Evolutionary conservation across 2,888 invertebrate species (phyloP).

Genomic region (Gymnoscelis rufifasciata): DNA sequence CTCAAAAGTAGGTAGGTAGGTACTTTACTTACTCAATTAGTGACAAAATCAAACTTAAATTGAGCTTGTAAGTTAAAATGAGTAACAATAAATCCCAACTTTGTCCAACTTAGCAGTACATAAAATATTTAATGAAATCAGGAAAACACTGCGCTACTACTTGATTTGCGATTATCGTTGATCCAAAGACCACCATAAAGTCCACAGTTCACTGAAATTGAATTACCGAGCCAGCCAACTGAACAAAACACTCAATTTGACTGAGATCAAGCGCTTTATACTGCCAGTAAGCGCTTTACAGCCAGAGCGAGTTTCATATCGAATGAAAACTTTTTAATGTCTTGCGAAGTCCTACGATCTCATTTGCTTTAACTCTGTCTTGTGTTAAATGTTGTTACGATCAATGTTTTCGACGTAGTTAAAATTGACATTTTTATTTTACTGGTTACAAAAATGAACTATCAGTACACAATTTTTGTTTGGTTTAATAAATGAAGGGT

Average conservation of each 20-base stretch:
- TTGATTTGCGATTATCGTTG: slow-evolving; percentile 8
- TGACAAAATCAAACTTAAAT: too few relatives aligned
- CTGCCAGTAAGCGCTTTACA: slow-evolving; percentile 24
- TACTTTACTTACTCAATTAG: too few relatives aligned
- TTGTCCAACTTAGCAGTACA: too few relatives aligned
- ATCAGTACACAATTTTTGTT: too few relatives aligned
- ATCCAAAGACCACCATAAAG: slow-evolving; percentile 3
- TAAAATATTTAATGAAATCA: too few relatives aligned
- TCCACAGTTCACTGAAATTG: slow-evolving; percentile 28
- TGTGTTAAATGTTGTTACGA: not conserved
- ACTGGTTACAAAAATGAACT: too few relatives aligned
- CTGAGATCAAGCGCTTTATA: slow-evolving; percentile 43
- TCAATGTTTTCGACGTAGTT: not conserved
- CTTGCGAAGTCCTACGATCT: slow-evolving; percentile 1
- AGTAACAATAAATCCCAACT: too few relatives aligned
- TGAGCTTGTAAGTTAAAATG: too few relatives aligned
- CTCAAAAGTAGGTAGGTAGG: too few relatives aligned
- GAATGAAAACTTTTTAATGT: slow-evolving; percentile 17
- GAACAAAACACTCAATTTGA: slow-evolving; percentile 59
- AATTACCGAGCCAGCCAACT: slow-evolving; percentile 38
- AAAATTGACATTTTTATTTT: not conserved
- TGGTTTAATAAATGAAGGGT: too few relatives aligned
- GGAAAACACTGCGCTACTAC: not conserved
- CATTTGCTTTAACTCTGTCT: slow-evolving; percentile 3
- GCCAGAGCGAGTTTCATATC: slow-evolving; percentile 29